Base-by-base conservation (phyloP, 35 echinoderm and acorn worm genomes). In the Strongylocentrotus purpuratus region DNA sequence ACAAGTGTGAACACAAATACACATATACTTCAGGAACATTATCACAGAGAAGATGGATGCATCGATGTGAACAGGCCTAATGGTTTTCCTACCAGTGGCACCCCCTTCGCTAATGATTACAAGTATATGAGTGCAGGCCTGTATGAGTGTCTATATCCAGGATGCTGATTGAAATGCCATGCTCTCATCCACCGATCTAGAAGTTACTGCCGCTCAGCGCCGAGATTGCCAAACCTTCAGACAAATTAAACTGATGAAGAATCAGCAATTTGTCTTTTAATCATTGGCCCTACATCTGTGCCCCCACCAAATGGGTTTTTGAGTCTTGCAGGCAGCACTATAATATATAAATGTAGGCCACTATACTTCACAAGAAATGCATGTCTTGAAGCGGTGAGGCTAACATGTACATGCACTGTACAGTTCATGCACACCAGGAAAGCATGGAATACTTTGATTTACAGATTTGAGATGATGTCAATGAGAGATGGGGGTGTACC, bases 221-320 rank as follows among this genome's bases (percentile, higher is more conserved):
- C 65, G 20, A 22, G 65, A 78, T 78, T 78, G 65, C 65, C 65
- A 28, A 78, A 78, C 65, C 65, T 78, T 78, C 65, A 78, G 65
- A 78, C 65, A 22, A 78, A 78, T 78, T 78, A 22, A 78, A 78
- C 65, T 78, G 65, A 78, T 78, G 65, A 78, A 78, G 65, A 78
- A 78, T 78, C 65, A 78, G 65, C 65, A 78, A 78, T 78, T 78
- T 78, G 65, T 78, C 65, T 78, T n/a, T 78, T 78, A n/a, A 78
- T 78, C 65, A 78, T 22, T n/a, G 65, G 65, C 25, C 65, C 65
- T 78, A 18, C 65, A 78, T 78, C 65, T 78, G 65, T 28, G 65
- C 20, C 18, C 25, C 65, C 20, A 78, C 22, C 65, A 78, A 78
- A 78, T 78, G 65, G 65, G 65, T n/a, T 78, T n/a, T 78, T n/a